Conservation (phyloP, 2,113 vertebrate genomes). For the Brachirus orientalis region DNA sequence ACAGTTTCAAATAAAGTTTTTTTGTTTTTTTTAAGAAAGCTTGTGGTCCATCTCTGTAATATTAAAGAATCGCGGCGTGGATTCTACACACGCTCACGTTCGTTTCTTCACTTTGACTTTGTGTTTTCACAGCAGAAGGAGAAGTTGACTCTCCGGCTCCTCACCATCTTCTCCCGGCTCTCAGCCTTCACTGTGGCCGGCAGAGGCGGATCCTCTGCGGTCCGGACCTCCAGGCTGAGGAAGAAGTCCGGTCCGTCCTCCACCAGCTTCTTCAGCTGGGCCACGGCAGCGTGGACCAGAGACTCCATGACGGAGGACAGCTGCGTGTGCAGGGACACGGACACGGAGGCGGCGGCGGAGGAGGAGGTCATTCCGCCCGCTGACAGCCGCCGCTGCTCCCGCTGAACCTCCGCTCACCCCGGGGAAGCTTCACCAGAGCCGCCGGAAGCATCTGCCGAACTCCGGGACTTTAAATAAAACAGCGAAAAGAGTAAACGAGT, state of each 20-base stretch:
- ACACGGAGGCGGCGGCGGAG: too few species aligned
- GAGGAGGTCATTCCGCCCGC: constrained; percentile 67
- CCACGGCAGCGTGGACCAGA: constrained; percentile 76
- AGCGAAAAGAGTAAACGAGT: neutral
- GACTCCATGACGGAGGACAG: constrained; percentile 78
- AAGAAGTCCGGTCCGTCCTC: constrained; percentile 33
- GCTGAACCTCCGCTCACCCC: neutral
- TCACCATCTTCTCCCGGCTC: constrained; percentile 65
- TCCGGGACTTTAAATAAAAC: neutral
- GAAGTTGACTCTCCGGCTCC: neutral
- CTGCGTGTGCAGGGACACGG: constrained; percentile 59
- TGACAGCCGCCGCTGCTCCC: neutral
- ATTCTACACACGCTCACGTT: too few species aligned
- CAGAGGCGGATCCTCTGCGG: neutral
- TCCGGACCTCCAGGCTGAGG: constrained; percentile 10
- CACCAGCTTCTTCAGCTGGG: constrained; percentile 71
- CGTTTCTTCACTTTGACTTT: too few species aligned
- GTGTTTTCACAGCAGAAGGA: too few species aligned
- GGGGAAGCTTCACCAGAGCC: neutral
- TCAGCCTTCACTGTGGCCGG: constrained; percentile 8
- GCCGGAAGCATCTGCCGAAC: constrained; percentile 10
- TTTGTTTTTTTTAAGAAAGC: too few species aligned
- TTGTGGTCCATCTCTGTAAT: too few species aligned
- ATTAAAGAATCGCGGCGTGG: too few species aligned
- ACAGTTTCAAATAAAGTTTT: too few species aligned